A percentile compares a stretch with the other conserved stretches of the same genome.
These are phyloP conservation scores for Genyomyrus donnyi DNA, from an alignment of 2,113 vertebrate genomes.

Conservation along the genomic window DNA sequence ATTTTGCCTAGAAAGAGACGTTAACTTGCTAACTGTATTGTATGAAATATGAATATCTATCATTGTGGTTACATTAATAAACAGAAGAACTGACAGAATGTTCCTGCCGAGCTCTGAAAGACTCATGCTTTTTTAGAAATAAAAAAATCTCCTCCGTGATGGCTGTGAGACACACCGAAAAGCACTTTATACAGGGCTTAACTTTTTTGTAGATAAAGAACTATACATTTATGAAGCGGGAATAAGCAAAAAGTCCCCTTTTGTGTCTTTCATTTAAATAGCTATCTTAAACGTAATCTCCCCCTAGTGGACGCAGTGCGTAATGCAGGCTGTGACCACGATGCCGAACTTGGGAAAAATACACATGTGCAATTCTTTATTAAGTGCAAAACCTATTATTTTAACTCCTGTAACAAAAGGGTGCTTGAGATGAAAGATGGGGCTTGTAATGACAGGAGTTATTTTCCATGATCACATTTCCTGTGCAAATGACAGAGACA, in stretches of 20 bases:
- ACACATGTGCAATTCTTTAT: slow-evolving; percentile 28
- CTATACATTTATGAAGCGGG: slow-evolving; percentile 16
- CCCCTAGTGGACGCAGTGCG: slow-evolving; percentile 49
- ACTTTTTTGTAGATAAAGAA: slow-evolving; percentile 27
- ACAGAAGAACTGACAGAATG: slow-evolving; percentile 23
- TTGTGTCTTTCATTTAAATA: slow-evolving; percentile 31
- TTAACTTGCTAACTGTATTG: slow-evolving; percentile 24
- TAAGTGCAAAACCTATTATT: slow-evolving; percentile 41
- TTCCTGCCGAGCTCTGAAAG: slow-evolving; percentile 40
- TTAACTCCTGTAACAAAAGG: slow-evolving; percentile 24
- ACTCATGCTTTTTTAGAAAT: slow-evolving; percentile 33
- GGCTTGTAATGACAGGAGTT: slow-evolving; percentile 16
- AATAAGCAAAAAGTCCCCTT: slow-evolving; percentile 26
- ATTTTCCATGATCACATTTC: slow-evolving; percentile 29
- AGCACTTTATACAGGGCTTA: slow-evolving; percentile 51
- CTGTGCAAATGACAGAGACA: slow-evolving; percentile 26
- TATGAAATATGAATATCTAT: slow-evolving; percentile 20
- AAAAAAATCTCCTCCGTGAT: slow-evolving; percentile 42
- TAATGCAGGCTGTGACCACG: slow-evolving; percentile 37
- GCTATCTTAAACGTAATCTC: not conserved
- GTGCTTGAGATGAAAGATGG: slow-evolving; percentile 27
- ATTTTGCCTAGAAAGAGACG: slow-evolving; percentile 17
- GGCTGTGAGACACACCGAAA: slow-evolving; percentile 48
- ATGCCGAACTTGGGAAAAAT: not conserved
- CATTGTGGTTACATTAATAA: slow-evolving; percentile 7